These are phyloP conservation scores for Danio albolineatus DNA, from an alignment of 2,797 vertebrate genomes.

Conservation along the genomic window DNA sequence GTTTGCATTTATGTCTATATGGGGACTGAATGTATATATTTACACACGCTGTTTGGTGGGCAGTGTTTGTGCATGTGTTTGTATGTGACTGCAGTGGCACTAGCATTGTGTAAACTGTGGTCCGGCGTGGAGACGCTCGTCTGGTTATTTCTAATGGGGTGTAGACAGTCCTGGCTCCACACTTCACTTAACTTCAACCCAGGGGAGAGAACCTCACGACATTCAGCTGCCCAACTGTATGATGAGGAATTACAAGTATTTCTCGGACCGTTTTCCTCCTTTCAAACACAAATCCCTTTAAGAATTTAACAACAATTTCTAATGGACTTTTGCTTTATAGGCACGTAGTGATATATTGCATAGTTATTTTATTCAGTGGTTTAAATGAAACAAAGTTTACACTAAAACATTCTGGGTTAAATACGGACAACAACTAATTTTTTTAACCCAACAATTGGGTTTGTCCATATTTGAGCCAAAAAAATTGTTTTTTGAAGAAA, in stretches of 20 bases:
- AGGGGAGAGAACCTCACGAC: constrained; percentile 31
- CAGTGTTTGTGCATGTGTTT: constrained; percentile 50
- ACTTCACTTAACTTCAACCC: constrained; percentile 49
- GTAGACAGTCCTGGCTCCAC: constrained; percentile 53
- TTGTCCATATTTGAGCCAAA: too few species aligned
- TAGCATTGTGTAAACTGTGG: constrained; percentile 55
- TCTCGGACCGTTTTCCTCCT: constrained; percentile 15
- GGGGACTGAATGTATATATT: constrained; percentile 55
- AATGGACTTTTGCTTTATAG: background rate
- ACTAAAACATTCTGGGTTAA: too few species aligned
- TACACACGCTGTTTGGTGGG: constrained; percentile 40
- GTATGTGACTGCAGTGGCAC: constrained; percentile 53
- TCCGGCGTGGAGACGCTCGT: constrained; percentile 50
- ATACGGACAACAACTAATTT: too few species aligned
- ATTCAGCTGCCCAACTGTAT: constrained; percentile 33
- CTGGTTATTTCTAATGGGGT: constrained; percentile 58
- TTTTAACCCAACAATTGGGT: too few species aligned
- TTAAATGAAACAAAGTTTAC: background rate
- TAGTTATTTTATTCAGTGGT: too few species aligned
- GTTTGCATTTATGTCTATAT: constrained; percentile 53
- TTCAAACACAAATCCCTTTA: background rate
- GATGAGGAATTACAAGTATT: constrained; percentile 18
- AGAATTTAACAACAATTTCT: constrained; percentile 14
- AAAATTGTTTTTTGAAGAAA: too few species aligned
- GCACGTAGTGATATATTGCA: background rate